Evolutionary conservation across 2,113 vertebrate genomes (phyloP).

Genomic region (Numida meleagris): DNA sequence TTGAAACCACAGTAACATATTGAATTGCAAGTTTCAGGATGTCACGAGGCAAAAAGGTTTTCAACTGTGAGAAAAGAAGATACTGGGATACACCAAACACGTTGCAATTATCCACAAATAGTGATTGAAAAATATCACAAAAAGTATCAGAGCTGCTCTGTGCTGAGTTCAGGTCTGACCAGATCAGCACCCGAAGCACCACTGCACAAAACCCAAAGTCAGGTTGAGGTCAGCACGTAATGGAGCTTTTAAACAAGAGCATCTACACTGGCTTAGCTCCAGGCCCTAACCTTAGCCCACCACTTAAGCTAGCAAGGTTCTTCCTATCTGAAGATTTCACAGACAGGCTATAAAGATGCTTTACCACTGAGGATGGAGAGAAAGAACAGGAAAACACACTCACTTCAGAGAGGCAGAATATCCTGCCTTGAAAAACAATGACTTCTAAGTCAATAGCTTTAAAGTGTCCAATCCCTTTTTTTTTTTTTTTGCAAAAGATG

Average conservation of each 20-base stretch:
- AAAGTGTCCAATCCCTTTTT: not conserved
- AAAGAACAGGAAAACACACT: not conserved
- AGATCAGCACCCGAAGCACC: not conserved
- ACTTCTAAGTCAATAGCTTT: not conserved
- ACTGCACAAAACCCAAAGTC: not conserved
- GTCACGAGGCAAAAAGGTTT: not conserved
- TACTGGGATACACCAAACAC: not conserved
- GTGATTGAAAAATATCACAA: not conserved
- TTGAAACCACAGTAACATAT: not conserved
- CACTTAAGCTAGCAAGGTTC: not conserved
- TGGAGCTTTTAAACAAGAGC: not conserved
- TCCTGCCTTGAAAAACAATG: not conserved
- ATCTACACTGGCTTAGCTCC: not conserved
- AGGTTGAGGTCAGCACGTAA: not conserved
- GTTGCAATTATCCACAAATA: not conserved
- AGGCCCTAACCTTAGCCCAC: not conserved
- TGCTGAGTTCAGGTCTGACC: not conserved
- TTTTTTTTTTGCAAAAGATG: not conserved
- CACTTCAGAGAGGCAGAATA: not conserved
- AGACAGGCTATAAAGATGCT: not conserved
- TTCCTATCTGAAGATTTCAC: not conserved
- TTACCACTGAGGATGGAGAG: not conserved
- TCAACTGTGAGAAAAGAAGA: not conserved
- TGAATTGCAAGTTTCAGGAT: not conserved
- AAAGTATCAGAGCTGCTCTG: not conserved